Evolutionary conservation across 2,113 vertebrate species (phyloP).

Genomic region (Strix uralensis): DNA sequence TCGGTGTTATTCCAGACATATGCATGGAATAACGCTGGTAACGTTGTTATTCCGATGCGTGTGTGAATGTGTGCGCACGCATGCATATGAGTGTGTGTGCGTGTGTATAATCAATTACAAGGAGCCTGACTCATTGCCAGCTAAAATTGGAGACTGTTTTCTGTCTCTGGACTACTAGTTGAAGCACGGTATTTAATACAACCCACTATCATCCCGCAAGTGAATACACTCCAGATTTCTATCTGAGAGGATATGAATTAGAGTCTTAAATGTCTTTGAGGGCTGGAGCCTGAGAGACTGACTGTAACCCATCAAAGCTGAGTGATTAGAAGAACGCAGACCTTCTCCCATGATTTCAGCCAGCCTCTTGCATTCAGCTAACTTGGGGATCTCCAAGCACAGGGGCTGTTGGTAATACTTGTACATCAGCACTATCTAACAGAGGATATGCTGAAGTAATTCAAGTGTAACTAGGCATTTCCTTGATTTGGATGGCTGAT

Average conservation of each 20-base stretch:
- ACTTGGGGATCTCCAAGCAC: neutral
- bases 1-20: neutral
- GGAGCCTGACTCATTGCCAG: slow-evolving; percentile 4
- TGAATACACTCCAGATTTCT: neutral
- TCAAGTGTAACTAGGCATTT: neutral
- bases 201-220: neutral
- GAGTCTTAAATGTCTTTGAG: neutral
- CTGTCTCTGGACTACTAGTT: neutral
- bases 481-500: neutral
- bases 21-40: neutral
- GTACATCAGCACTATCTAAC: neutral
- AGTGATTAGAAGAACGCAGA: neutral
- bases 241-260: neutral
- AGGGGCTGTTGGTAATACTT: neutral
- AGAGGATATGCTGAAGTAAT: neutral
- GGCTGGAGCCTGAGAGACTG: neutral
- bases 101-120: neutral
- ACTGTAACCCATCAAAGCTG: neutral
- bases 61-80: neutral
- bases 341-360: neutral
- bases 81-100: neutral
- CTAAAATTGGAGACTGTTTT: neutral
- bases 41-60: neutral
- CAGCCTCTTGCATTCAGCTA: neutral
- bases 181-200: neutral